Evolutionary conservation across 2,888 invertebrate genomes (phyloP).

Genomic region (Tetranychus truncatus): DNA sequence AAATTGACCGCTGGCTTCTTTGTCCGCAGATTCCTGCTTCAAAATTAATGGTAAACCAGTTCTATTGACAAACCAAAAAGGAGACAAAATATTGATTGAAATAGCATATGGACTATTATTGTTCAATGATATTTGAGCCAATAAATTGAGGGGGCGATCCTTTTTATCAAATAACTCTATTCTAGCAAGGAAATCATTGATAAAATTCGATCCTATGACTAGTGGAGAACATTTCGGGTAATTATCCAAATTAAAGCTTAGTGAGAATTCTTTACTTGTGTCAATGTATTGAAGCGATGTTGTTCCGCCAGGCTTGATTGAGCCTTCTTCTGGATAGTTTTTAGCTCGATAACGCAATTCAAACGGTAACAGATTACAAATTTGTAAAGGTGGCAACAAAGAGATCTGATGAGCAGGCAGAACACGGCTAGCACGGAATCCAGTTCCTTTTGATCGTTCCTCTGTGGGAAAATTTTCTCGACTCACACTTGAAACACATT

Average conservation of each 20-base stretch:
- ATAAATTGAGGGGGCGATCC: conserved; percentile 53
- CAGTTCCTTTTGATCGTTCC: conserved; percentile 5
- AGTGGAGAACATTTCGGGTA: conserved; percentile 54
- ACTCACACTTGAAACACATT: conserved; percentile 59
- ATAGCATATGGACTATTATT: conserved; percentile 19
- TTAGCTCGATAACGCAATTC: conserved; percentile 34
- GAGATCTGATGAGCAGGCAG: conserved; percentile 66
- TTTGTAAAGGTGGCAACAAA: conserved; percentile 58
- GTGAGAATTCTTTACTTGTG: conserved; percentile 50
- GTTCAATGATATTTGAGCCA: conserved; percentile 36
- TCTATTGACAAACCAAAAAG: conserved; percentile 89
- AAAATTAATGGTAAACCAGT: conserved; percentile 88
- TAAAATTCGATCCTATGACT: conserved; percentile 34
- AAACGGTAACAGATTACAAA: conserved; percentile 67
- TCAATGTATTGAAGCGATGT: conserved; percentile 42
- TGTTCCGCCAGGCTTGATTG: conserved; percentile 36
- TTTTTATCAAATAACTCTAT: conserved; percentile 55
- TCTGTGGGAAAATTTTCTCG: conserved; percentile 54
- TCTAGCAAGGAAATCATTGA: conserved; percentile 42
- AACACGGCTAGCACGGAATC: conserved; percentile 12
- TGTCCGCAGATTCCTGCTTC: conserved; percentile 61
- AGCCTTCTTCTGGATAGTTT: conserved; percentile 32
- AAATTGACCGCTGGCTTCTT: conserved; percentile 64
- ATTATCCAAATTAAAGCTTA: conserved; percentile 61
- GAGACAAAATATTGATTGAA: conserved; percentile 46